Percentiles rank a stretch among this genome's conserved stretches.
phyloP scores from a whole-genome alignment of 2,888 invertebrate species.

The Cetonia aurata region DNA sequence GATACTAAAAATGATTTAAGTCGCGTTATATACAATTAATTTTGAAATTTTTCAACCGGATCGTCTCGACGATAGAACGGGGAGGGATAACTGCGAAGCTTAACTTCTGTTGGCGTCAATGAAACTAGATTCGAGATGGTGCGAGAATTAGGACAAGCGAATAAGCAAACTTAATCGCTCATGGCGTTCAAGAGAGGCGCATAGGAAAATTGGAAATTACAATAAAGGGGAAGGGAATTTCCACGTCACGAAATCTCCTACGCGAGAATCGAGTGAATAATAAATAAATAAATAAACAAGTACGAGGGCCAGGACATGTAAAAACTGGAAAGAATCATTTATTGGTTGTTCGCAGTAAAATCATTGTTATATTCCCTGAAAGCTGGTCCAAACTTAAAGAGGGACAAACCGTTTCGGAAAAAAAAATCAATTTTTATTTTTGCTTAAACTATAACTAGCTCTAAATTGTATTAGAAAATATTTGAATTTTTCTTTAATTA shows the following conservation, averaged over 20 bases:
- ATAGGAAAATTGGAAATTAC: slow-evolving; percentile 31
- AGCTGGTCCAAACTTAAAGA: too few relatives aligned
- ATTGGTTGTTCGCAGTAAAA: too few relatives aligned
- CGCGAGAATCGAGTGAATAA: too few relatives aligned
- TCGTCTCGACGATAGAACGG: slow-evolving; percentile 1
- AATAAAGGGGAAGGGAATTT: slow-evolving; percentile 23
- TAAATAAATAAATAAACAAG: background rate
- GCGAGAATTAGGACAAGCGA: slow-evolving; percentile 31
- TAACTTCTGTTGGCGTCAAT: slow-evolving; percentile 24
- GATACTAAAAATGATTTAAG: too few relatives aligned
- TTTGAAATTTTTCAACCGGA: slow-evolving; percentile 14
- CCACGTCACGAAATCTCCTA: background rate
- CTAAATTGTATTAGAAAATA: too few relatives aligned
- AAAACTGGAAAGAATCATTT: too few relatives aligned
- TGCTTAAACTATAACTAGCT: too few relatives aligned
- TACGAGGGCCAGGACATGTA: too few relatives aligned
- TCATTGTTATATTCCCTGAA: too few relatives aligned
- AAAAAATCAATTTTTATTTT: too few relatives aligned
- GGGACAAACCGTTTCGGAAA: too few relatives aligned
- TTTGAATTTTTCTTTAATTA: too few relatives aligned
- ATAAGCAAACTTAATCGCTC: slow-evolving; percentile 31
- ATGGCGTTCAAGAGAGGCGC: slow-evolving; percentile 14
- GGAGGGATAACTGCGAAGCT: slow-evolving; percentile 13
- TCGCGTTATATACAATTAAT: slow-evolving; percentile 10
- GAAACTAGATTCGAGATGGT: slow-evolving; percentile 30